These are phyloP conservation scores for Mnemiopsis leidyi DNA, from an alignment of 37 sponge, comb jelly and placozoan species.

Conservation along the genomic window DNA sequence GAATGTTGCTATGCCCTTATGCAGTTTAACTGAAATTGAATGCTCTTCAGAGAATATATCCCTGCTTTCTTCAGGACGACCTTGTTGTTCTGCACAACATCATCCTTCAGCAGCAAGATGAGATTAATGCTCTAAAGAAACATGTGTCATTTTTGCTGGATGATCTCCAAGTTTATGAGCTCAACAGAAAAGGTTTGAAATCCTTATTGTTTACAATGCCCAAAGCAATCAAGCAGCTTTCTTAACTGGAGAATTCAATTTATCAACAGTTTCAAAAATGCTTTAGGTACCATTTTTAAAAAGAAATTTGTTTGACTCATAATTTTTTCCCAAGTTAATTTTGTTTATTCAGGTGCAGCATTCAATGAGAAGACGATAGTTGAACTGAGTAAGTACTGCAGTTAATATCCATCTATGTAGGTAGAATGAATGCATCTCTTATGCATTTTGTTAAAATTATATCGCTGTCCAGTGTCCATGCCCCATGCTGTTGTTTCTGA, in stretches of 20 bases:
- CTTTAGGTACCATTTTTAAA: too few relatives aligned
- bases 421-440: too few relatives aligned
- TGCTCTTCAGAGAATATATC: neutral
- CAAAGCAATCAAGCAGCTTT: too few relatives aligned
- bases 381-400: constrained; percentile 54
- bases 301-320: neutral
- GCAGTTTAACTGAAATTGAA: too few relatives aligned
- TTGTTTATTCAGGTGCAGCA: neutral
- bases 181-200: constrained; percentile 24
- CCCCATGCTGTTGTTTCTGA: too few relatives aligned
- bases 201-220: too few relatives aligned
- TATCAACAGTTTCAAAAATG: too few relatives aligned
- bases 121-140: neutral
- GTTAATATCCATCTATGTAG: too few relatives aligned
- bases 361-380: neutral
- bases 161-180: neutral
- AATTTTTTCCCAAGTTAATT: neutral
- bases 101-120: constrained; percentile 20
- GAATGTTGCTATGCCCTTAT: neutral
- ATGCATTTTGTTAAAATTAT: too few relatives aligned
- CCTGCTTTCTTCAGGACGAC: neutral
- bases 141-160: constrained; percentile 13
- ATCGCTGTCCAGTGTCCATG: too few relatives aligned
- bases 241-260: too few relatives aligned
- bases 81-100: constrained; percentile 8